These are phyloP conservation scores for Gavia stellata DNA, from an alignment of 2,113 vertebrate genomes.

Conservation along the genomic window DNA sequence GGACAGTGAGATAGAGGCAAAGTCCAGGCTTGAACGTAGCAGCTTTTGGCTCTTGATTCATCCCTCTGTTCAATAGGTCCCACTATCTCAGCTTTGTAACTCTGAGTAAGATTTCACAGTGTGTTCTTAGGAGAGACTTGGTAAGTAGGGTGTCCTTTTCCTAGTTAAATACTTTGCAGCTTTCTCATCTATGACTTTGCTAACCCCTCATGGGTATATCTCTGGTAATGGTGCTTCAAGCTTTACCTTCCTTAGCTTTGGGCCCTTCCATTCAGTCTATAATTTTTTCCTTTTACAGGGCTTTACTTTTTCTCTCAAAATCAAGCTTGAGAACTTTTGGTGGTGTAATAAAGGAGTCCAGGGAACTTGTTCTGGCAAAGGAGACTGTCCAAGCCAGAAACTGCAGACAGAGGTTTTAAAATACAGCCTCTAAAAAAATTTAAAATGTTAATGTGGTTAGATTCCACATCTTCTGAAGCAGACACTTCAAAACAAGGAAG, in stretches of 20 bases:
- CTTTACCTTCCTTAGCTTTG: slow-evolving; percentile 29
- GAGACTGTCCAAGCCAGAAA: background rate
- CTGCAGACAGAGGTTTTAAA: background rate
- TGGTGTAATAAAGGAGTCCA: slow-evolving; percentile 49
- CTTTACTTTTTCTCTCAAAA: slow-evolving; percentile 37
- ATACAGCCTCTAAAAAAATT: background rate
- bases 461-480: background rate
- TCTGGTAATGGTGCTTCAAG: slow-evolving; percentile 10
- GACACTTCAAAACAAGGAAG: background rate
- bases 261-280: background rate
- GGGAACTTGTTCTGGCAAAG: slow-evolving; percentile 17
- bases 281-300: background rate
- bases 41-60: background rate
- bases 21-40: background rate
- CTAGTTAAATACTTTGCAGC: background rate
- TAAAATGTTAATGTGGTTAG: background rate
- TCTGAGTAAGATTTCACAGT: background rate
- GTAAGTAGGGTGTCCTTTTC: background rate
- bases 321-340: slow-evolving; percentile 65
- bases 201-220: background rate
- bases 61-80: background rate
- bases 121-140: background rate
- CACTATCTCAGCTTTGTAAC: background rate
- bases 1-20: background rate
- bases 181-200: background rate